Evolutionary conservation across 1,140 invertebrate species (phyloP).

Genomic region (Dysdera silvatica): DNA sequence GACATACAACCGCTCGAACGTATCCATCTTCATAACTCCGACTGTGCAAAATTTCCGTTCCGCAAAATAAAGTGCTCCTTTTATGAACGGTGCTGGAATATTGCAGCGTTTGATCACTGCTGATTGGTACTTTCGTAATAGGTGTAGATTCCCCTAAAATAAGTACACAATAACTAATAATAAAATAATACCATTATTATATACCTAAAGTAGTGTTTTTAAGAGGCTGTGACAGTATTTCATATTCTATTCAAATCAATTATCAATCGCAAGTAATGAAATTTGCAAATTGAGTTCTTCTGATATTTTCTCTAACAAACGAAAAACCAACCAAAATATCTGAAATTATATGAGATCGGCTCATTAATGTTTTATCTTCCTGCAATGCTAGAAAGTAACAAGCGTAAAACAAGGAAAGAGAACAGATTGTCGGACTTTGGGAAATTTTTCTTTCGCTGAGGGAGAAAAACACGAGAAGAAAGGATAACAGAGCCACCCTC

Average conservation of each 20-base stretch:
- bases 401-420: too few relatives aligned
- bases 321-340: too few relatives aligned
- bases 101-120: constrained; percentile 36
- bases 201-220: background rate
- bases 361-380: too few relatives aligned
- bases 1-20: constrained; percentile 49
- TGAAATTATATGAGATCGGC: too few relatives aligned
- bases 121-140: constrained; percentile 55
- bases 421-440: too few relatives aligned
- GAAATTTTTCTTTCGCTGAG: too few relatives aligned
- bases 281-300: too few relatives aligned
- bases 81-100: constrained; percentile 58
- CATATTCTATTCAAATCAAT: background rate
- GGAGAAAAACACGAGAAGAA: too few relatives aligned
- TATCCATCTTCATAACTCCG: constrained; percentile 48
- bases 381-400: too few relatives aligned
- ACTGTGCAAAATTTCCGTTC: constrained; percentile 89
- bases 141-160: constrained; percentile 51
- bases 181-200: background rate
- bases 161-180: background rate
- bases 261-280: too few relatives aligned
- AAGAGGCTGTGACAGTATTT: background rate
- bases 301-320: too few relatives aligned
- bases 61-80: constrained; percentile 83
- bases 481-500: too few relatives aligned